Evolutionary conservation across 2,113 vertebrate genomes (phyloP), one percentile per base, ranked within the genome.

Genomic region (Lanius ludovicianus): DNA sequence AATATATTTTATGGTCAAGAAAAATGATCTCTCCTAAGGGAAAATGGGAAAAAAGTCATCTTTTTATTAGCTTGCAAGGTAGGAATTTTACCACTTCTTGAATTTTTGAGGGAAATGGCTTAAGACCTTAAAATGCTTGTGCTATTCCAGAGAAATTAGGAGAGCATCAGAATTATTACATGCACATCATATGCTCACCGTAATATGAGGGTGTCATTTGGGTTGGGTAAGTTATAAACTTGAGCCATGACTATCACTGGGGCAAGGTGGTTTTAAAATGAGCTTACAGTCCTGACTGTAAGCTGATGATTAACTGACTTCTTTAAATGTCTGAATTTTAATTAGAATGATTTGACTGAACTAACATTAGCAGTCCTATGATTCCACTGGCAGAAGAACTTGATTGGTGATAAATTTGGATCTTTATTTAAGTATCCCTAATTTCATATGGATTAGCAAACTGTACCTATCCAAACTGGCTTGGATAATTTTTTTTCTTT

Each of bases 301-400:
- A 37, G 37, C 8, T 78, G 60, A 89, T 89, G 86, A 87, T 91
- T 87, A 89, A 89, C 30, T 91, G 74, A 84, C 65, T 93, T 89
- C 77, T 92, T 89, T 84, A 89, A 92, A 88, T 89, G 64, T 35
- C 89, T 87, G 73, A 60, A 95, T 96, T 93, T 71, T 82, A 93
- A 91, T 95, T 91, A 87, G 65, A 87, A 64, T 56, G 5, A 83
- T 80, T 96, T 85, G 41, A 53, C 65, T 85, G 70, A 95, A 93
- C 63, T 95, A 96, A 92, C 75, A 76, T 90, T 91, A 87, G 65
- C 75, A 90, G 50, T 82, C 28, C 25, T 73, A 33, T 49, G 57
- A 90, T 97, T 93, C 57, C 44, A 80, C 41, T 76, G 44, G 24
- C 57, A 90, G 78, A 94, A 84, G 52, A 52, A 75, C 20, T 79